Evolutionary conservation across 2,113 vertebrate genomes (phyloP).

Genomic region (Tor tambroides): DNA sequence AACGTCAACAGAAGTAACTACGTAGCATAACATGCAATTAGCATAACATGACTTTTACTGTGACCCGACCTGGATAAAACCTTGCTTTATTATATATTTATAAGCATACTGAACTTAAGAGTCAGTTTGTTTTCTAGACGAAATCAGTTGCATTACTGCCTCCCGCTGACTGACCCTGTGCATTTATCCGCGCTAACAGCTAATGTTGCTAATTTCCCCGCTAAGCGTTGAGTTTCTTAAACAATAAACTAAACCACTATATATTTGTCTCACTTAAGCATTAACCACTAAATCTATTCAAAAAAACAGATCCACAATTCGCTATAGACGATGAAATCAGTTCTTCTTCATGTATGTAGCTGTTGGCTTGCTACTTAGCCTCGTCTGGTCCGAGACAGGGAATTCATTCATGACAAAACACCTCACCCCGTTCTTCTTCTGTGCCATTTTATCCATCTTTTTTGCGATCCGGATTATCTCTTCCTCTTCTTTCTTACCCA

Average conservation of each 20-base stretch:
- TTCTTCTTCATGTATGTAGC: background rate
- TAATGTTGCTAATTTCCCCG: constrained; percentile 11
- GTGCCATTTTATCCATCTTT: constrained; percentile 98
- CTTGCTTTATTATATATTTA: background rate
- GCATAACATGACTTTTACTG: too few species aligned
- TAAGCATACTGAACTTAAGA: too few species aligned
- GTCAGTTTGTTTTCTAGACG: background rate
- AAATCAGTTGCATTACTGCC: background rate
- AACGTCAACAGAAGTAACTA: background rate
- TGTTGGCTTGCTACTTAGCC: constrained; percentile 50
- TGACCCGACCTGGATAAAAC: too few species aligned
- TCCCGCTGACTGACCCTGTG: constrained; percentile 16
- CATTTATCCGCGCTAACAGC: constrained; percentile 13
- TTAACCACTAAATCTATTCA: background rate
- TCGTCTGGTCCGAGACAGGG: constrained; percentile 29
- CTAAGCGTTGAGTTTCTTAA: background rate
- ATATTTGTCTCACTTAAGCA: background rate
- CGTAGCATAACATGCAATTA: background rate
- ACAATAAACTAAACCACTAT: background rate
- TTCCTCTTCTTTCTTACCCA: constrained; percentile 88
- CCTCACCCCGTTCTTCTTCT: constrained; percentile 96
- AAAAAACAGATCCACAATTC: background rate
- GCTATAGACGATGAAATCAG: background rate
- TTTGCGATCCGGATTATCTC: constrained; percentile 94
- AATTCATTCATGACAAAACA: constrained; percentile 63